Conservation (phyloP, 2,888 invertebrate species). For the Amphipyra tragopoginis region DNA sequence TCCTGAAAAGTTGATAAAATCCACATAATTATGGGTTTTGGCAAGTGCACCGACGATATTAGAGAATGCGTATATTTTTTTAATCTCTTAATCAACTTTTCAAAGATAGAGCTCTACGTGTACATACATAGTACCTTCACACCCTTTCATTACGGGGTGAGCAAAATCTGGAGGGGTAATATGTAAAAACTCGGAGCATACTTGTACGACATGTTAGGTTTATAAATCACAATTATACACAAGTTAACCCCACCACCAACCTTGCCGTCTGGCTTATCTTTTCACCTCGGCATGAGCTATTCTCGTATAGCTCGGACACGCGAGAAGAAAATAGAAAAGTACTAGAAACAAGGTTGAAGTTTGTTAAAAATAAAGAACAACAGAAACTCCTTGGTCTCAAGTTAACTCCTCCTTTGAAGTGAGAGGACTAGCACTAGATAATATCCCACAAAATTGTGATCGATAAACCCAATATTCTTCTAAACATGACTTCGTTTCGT, state of each 20-base stretch:
- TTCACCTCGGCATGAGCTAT: no score
- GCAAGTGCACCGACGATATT: no score
- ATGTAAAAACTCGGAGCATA: background rate
- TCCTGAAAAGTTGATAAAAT: no score
- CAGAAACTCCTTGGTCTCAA: conserved; percentile 15
- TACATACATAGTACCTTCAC: conserved; percentile 6
- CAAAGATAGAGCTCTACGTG: background rate
- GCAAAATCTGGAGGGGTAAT: background rate
- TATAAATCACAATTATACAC: conserved; percentile 31
- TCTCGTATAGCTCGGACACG: no score
- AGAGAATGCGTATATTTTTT: no score
- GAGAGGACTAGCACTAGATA: conserved; percentile 17
- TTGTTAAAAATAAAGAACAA: conserved; percentile 29
- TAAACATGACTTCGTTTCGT: background rate
- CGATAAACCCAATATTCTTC: conserved; percentile 3
- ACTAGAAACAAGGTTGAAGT: background rate
- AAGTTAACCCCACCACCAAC: no score
- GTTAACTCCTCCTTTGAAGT: conserved; percentile 19
- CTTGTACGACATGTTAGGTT: background rate
- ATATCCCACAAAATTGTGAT: conserved; percentile 10
- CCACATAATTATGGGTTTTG: no score
- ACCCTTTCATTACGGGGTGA: conserved; percentile 1
- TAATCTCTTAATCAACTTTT: background rate
- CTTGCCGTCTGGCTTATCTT: no score
- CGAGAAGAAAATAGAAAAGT: no score